phyloP scores from a whole-genome alignment of 2,888 invertebrate species.

The Bruchidius siliquastri region DNA sequence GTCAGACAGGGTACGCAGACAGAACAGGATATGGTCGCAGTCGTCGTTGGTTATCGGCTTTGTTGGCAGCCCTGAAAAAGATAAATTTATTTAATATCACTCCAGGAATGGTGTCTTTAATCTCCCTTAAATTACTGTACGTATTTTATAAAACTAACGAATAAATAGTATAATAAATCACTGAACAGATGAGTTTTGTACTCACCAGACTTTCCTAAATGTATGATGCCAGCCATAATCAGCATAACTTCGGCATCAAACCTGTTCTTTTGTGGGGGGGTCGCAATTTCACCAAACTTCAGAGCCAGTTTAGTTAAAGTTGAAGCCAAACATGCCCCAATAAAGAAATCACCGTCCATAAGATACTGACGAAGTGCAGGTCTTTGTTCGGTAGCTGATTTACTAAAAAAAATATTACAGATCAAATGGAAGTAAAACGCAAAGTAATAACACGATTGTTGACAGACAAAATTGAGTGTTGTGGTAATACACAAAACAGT shows the following conservation, averaged over 20 bases:
- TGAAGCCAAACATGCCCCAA: constrained; percentile 87
- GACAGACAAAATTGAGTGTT: too few species aligned
- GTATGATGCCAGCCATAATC: constrained; percentile 79
- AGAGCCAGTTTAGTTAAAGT: constrained; percentile 88
- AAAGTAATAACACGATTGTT: too few species aligned
- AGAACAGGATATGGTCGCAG: constrained; percentile 80
- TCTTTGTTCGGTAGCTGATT: constrained; percentile 62
- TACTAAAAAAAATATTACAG: constrained; percentile 34
- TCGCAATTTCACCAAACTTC: constrained; percentile 54
- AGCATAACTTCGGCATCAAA: constrained; percentile 81
- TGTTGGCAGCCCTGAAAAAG: constrained; percentile 51
- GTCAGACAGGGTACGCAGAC: constrained; percentile 69
- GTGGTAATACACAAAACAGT: too few species aligned
- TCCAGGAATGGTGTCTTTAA: too few species aligned
- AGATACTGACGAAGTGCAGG: constrained; percentile 83
- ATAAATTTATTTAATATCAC: not conserved
- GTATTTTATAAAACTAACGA: too few species aligned
- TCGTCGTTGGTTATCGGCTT: constrained; percentile 95
- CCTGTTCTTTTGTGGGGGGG: constrained; percentile 49
- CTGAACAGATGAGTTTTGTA: too few species aligned
- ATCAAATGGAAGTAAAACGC: not conserved
- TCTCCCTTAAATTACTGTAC: too few species aligned
- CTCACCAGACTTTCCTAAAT: constrained; percentile 73
- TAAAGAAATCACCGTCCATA: constrained; percentile 93
- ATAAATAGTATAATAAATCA: too few species aligned